These are phyloP conservation scores for Panthera tigris DNA, from an alignment of 2,113 vertebrate genomes.

Conservation along the genomic window DNA sequence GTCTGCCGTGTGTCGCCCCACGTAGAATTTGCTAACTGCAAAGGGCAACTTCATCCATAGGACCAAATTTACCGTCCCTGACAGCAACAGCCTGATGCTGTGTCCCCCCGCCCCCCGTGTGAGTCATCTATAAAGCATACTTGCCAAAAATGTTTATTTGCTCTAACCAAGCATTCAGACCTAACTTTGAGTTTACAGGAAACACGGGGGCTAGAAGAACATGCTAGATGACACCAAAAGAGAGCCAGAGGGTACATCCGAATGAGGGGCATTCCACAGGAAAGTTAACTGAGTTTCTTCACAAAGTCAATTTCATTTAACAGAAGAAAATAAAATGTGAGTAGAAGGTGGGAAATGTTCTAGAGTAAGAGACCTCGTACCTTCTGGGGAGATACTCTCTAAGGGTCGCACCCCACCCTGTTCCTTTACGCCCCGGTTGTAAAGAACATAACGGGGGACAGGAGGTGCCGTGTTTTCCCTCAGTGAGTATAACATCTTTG, in stretches of 20 bases:
- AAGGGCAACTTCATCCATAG: no score
- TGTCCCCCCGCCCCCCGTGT: accelerated
- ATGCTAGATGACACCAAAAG: accelerated
- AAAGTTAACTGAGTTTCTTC: background rate
- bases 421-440: accelerated
- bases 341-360: background rate
- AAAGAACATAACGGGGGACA: background rate
- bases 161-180: no score
- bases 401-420: background rate
- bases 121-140: accelerated
- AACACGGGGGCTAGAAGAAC: no score
- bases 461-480: background rate
- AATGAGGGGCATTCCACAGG: no score
- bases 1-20: accelerated
- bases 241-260: background rate
- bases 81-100: background rate
- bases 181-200: background rate
- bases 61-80: background rate
- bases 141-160: background rate
- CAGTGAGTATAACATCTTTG: no score
- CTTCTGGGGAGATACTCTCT: background rate
- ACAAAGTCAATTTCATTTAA: background rate
- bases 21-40: background rate
- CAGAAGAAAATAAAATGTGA: background rate
- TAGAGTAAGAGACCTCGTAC: background rate